A percentile compares a stretch with the other conserved stretches of the same genome.
phyloP scores from a whole-genome alignment of 2,797 vertebrate species.

The Cossypha dichroa region DNA sequence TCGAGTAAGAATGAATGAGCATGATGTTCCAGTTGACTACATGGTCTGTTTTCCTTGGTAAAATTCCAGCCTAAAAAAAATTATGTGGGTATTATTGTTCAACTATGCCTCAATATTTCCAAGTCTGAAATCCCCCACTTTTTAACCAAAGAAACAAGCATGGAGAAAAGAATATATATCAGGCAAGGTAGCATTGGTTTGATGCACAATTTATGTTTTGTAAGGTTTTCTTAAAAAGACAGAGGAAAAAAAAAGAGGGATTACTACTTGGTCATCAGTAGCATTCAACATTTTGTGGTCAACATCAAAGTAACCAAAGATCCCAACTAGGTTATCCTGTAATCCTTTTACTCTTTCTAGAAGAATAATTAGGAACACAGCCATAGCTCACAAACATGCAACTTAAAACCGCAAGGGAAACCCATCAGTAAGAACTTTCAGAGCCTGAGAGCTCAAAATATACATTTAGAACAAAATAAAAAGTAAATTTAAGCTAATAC shows the following conservation, averaged over 20 bases:
- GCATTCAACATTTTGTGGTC: background rate
- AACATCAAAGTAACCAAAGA: background rate
- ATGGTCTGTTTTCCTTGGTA: background rate
- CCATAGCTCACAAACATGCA: background rate
- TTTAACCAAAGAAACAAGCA: background rate
- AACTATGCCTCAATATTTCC: constrained; percentile 36
- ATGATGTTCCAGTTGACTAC: constrained; percentile 36
- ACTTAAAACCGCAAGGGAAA: background rate
- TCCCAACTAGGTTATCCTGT: background rate
- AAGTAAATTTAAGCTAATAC: background rate
- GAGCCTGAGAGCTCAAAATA: background rate
- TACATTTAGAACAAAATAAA: background rate
- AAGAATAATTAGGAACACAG: background rate
- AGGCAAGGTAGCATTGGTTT: fast-evolving
- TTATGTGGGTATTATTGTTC: background rate
- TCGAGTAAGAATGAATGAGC: constrained; percentile 3
- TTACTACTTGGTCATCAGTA: background rate
- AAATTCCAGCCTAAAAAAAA: background rate
- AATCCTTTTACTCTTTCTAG: background rate
- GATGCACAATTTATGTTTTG: background rate
- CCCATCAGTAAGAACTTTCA: fast-evolving
- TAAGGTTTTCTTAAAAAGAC: background rate
- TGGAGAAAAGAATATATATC: background rate
- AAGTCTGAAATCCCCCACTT: background rate
- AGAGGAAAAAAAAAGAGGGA: background rate